Evolutionary conservation across 37 sponge, comb jelly and placozoan species (phyloP).

Genomic region (Hormiphora californensis): DNA sequence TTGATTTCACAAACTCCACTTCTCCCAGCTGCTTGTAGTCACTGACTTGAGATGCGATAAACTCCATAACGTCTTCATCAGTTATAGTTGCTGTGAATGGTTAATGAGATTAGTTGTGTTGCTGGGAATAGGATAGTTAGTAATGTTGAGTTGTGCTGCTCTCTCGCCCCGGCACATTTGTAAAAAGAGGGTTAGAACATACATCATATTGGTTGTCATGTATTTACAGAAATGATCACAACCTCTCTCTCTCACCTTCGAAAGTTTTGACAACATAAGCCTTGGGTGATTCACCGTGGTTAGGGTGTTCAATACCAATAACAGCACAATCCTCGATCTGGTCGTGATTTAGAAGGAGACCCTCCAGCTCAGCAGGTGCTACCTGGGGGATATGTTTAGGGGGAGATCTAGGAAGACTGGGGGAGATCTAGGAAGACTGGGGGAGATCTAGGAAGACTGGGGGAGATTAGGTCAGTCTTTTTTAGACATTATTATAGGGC

Average conservation of each 20-base stretch:
- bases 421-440: not conserved
- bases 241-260: not conserved
- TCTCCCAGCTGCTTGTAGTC: slow-evolving; percentile 79
- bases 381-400: slow-evolving; percentile 58
- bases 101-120: too few relatives aligned
- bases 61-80: slow-evolving; percentile 66
- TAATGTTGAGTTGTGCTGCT: too few relatives aligned
- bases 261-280: slow-evolving; percentile 69
- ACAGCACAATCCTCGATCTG: slow-evolving; percentile 81
- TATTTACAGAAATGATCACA: too few relatives aligned
- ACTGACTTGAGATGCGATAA: slow-evolving; percentile 60
- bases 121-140: too few relatives aligned
- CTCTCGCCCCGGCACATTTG: too few relatives aligned
- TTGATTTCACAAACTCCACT: slow-evolving; percentile 65
- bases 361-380: slow-evolving; percentile 92
- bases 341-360: slow-evolving; percentile 63
- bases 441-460: not conserved
- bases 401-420: not conserved
- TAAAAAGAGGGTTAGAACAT: too few relatives aligned
- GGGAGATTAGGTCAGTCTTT: not conserved
- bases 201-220: too few relatives aligned
- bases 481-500: not conserved
- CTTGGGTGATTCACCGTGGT: slow-evolving; percentile 76
- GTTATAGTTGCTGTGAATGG: slow-evolving; percentile 45
- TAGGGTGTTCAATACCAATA: slow-evolving; percentile 70